Base-by-base conservation (phyloP, 2,888 invertebrate species). In the Trachelus tabidus region DNA sequence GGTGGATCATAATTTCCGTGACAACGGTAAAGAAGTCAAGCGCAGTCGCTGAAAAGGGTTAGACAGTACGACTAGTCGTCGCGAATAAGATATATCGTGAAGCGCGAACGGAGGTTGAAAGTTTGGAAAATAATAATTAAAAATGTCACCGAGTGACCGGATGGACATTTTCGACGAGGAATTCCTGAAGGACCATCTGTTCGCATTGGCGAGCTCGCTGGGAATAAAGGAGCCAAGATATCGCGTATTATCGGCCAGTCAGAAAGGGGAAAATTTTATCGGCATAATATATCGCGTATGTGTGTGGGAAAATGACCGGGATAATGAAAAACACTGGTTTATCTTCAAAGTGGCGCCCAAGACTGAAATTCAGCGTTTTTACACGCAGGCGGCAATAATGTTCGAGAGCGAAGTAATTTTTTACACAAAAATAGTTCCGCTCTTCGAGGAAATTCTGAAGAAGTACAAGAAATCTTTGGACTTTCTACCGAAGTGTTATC, bases 391-490 rank as follows among this genome's bases (percentile, higher is more conserved):
- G 4, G 69, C 35, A 1, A 35, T 12, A 12, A 56, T 86, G 34
- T 86, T 85, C n/a, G 40, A 79, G 0, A 82, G 80, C 1, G 86
- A 86, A 77, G 77, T 83, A 1, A 75, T 56, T 12, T 85, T 84
- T 56, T 84, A 83, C 75, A 75, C 76, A 4, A 73, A 76, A 6
- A 23, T 85, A 1, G n/a, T 82, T 6, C 81, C 83, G 1, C 30
- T 81, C 12, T 86, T 84, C 68, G 56, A 78, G 12, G 69, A 83
- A 33, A 74, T 81, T 0, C 12, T 77, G 3, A 34, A 73, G 2
- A 73, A 68, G 6, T 68, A 76, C 35, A 75, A 69, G 3, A 73
- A 74, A 12, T 35, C 69, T 1, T 11, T 81, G 0, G 69, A 77
- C 11, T 34, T 75, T 37, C 40, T 83, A 68, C 81, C 84, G 1